Percentiles rank a stretch among this genome's conserved stretches.
These are phyloP conservation scores for Prochilodus magdalenae DNA, from an alignment of 2,113 vertebrate genomes.

Conservation along the genomic window DNA sequence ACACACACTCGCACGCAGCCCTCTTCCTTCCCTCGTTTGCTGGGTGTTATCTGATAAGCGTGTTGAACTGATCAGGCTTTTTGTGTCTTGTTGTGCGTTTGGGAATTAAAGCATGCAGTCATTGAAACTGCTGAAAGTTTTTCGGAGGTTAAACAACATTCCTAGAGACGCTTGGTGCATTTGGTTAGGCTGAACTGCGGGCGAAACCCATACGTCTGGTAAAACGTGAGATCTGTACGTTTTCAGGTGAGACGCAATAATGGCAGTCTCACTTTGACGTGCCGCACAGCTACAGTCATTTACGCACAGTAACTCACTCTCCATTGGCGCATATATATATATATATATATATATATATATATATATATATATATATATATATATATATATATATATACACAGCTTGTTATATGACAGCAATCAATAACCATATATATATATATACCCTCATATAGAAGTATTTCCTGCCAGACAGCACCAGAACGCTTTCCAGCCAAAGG, in stretches of 20 bases:
- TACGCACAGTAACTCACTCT: not conserved
- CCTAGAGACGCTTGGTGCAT: not conserved
- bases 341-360: too few relatives aligned
- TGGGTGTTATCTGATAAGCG: not conserved
- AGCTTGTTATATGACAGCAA: too few relatives aligned
- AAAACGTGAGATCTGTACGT: not conserved
- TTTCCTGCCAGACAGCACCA: constrained; percentile 62
- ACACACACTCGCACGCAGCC: not conserved
- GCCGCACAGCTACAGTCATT: not conserved
- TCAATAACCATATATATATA: not conserved
- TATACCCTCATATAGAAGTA: constrained; percentile 25
- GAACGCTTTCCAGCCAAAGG: constrained; percentile 47
- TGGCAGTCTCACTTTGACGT: not conserved
- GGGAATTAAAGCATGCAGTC: too few relatives aligned
- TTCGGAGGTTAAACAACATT: not conserved
- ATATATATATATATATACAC: too few relatives aligned
- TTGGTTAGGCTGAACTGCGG: too few relatives aligned
- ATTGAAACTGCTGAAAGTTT: not conserved
- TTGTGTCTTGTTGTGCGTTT: too few relatives aligned
- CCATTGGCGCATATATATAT: not conserved
- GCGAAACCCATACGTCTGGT: too few relatives aligned
- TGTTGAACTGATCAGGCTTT: not conserved
- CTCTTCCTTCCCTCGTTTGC: not conserved
- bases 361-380: too few relatives aligned
- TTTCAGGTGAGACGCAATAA: constrained; percentile 8